Evolutionary conservation across 2,113 vertebrate species (phyloP).

Genomic region (Alouatta palliata): DNA sequence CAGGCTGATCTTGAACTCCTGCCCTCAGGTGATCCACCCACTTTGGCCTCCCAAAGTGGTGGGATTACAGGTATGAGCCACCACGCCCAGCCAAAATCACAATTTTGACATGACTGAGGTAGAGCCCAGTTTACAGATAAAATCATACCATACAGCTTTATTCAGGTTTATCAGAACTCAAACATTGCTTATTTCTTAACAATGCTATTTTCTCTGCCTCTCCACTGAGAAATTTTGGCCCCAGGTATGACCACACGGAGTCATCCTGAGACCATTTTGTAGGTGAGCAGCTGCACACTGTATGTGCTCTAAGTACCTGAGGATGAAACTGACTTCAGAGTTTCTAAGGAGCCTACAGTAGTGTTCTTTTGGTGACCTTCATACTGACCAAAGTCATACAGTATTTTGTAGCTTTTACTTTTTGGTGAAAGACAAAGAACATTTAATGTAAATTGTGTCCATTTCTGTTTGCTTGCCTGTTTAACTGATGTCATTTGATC

Average conservation of each 20-base stretch:
- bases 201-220: background rate
- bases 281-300: background rate
- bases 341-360: background rate
- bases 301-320: background rate
- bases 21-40: no score
- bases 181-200: background rate
- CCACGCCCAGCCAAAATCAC: no score
- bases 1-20: no score
- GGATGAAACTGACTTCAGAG: background rate
- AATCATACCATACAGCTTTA: background rate
- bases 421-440: background rate
- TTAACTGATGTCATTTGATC: background rate
- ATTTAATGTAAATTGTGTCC: background rate
- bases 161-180: background rate
- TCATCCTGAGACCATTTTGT: no score
- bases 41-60: no score
- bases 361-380: background rate
- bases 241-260: background rate
- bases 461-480: background rate
- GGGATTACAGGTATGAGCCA: no score
- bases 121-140: background rate
- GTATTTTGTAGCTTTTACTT: constrained; percentile 8
- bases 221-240: background rate
- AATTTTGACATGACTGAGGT: background rate
- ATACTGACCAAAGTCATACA: background rate